A percentile compares a stretch with the other conserved stretches of the same genome.
Conservation (phyloP, 2,113 vertebrate genomes). For the Toxostoma redivivum region DNA sequence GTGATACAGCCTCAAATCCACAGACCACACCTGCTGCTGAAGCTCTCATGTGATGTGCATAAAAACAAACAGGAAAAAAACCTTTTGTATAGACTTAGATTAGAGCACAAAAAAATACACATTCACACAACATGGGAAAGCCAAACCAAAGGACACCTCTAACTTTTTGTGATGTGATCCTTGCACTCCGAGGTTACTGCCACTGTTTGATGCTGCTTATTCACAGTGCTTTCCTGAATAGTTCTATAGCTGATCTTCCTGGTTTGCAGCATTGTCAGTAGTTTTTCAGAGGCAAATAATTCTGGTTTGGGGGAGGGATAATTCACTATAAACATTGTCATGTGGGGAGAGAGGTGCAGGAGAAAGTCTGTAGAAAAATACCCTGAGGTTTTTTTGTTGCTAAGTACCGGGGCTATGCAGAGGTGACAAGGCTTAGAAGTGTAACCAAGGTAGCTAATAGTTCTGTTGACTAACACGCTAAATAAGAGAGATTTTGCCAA, state of each 20-base stretch:
- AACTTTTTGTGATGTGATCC: not conserved
- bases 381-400: not conserved
- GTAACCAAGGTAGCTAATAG: not conserved
- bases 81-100: not conserved
- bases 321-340: not conserved
- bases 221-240: not conserved
- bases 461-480: not conserved
- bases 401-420: not conserved
- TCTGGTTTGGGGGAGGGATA: not conserved
- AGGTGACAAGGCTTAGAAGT: not conserved
- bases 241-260: not conserved
- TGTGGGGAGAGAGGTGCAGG: not conserved
- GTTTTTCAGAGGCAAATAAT: not conserved
- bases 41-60: rapidly evolving
- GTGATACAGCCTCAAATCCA: not conserved
- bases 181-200: not conserved
- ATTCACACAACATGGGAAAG: not conserved
- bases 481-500: not conserved
- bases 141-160: not conserved
- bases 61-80: not conserved
- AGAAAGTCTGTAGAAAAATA: not conserved
- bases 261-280: not conserved
- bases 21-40: not conserved
- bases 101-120: not conserved
- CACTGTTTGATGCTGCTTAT: not conserved